These are phyloP conservation scores for Bombylius major DNA, from an alignment of 2,888 invertebrate species.

Conservation along the genomic window DNA sequence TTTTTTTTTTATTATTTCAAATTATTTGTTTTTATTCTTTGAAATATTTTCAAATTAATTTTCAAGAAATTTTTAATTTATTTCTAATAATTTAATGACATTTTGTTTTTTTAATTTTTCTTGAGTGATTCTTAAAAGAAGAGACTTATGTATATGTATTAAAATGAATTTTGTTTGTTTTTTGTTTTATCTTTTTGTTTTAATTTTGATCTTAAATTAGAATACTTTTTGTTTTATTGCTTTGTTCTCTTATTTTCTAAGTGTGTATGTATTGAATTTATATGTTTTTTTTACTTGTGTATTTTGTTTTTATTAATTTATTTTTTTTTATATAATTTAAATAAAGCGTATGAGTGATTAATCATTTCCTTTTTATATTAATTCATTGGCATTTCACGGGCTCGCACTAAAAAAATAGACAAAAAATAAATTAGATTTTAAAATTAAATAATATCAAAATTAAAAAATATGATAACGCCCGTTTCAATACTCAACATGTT, in stretches of 20 bases:
- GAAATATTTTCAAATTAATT: too few species aligned
- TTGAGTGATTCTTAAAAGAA: too few species aligned
- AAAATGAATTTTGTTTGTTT: too few species aligned
- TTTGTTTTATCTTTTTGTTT: background rate
- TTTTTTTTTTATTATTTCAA: too few species aligned
- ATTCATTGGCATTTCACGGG: constrained; percentile 36
- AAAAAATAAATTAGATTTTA: constrained; percentile 12
- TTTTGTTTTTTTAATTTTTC: too few species aligned
- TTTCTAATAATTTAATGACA: too few species aligned
- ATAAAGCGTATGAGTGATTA: background rate
- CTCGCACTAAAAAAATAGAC: constrained; percentile 40
- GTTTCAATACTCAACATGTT: too few species aligned
- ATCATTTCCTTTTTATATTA: constrained; percentile 16
- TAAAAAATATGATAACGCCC: too few species aligned
- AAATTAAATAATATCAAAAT: background rate
- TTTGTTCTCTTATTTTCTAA: background rate
- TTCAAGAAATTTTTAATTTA: too few species aligned
- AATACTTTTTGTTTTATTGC: constrained; percentile 3
- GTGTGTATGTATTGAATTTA: background rate
- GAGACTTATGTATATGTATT: too few species aligned
- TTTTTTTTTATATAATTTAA: background rate
- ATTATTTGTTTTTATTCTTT: too few species aligned
- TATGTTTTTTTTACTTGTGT: constrained; percentile 1
- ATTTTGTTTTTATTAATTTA: background rate
- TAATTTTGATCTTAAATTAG: constrained; percentile 3